Base-by-base conservation (phyloP, 2,888 invertebrate genomes). In the Drosophila paracracens region DNA sequence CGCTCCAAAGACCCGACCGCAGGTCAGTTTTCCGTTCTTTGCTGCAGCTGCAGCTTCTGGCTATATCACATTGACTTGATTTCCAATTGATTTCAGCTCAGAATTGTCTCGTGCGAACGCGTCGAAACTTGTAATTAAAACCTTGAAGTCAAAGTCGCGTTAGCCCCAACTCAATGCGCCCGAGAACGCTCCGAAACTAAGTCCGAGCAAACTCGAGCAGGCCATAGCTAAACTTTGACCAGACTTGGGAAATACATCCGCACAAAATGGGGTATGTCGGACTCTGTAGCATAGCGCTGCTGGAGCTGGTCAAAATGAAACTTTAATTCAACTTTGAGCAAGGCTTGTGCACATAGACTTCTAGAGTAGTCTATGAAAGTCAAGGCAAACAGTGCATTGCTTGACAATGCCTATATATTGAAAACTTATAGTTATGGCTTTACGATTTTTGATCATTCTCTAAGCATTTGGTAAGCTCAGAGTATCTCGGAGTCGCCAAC, bases 71-170 rank as follows among this genome's bases (percentile, higher is more conserved):
- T 38, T 60, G 51, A 58, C 61, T 74, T 73, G 63, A 75, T 78
- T 68, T 70, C 64, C 40, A 67, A 81, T 81, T 79, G 81, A 81
- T 81, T 76, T 79, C 66, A 52, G 46, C 60, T 74, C 62, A 72
- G 74, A 84, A 79, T 65, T 75, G 85, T 84, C 82, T 80, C 76
- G 71, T 73, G 71, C 79, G 73, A 76, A 73, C 63, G 74, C 85
- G 58, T 63, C 72, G 72, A 89, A 89, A 87, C 69, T 88, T 89
- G 88, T 88, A 87, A 87, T 87, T 87, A 89, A 87, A 87, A 89
- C 74, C 89, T 88, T 79, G 71, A 66, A 87, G 70, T 72, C 57
- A 79, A 82, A 76, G 67, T 82, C 85, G 74, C 74, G 61, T 21
- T 35, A 8, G 13, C 18, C 38, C 21, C n/a, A n/a, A 16, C 38